Base-by-base conservation (phyloP, 2,113 vertebrate species). In the Scomber colias region DNA sequence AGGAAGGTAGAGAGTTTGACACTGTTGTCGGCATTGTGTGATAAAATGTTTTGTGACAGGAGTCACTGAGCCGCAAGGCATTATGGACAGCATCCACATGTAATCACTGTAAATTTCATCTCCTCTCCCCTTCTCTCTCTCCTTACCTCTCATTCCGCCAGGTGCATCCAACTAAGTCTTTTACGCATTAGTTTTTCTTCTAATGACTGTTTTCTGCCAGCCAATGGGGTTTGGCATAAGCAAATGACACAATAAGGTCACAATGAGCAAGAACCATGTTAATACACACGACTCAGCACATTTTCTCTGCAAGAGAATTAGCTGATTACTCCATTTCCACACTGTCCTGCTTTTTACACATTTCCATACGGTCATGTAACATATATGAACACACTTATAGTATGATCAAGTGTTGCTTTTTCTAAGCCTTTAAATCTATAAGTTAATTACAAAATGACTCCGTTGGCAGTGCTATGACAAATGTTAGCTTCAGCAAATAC, bases 171-270 rank as follows among this genome's bases (percentile, higher is more conserved):
- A 50, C 81, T 73, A 59, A 88, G 40, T 54, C 76, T 74, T 78
- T 71, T 77, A 19, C 54, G 17, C 16, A 13, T 71, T 62, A 15
- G 4, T 57, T 54, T 24, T 19, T 53, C 35, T 78, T 56, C 67
- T 63, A 87, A 84, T 15, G 6, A 64, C 72, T 71, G 62, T 89
- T 73, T 59, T 84, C 72, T 79, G 75, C 63, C 46, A 44, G 78
- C 79, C 83, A 79, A 72, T 87, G 27, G 77, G 70, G 49, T 72
- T 50, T 40, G 59, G 60, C 2, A 16, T 74, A 73, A 78, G 57
- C 13, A 31, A 7, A 21, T 62, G 89, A 89, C 89, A 92, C 87
- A 91, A 84, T 84, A 78, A 66, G 91, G 91, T 90, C 87, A 90
- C 0, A 21, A 46, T 84, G 75, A 82, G 60, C 51, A 71, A 76